Evolutionary conservation across 2,888 invertebrate genomes (phyloP), one percentile per base, ranked within the genome.

Genomic region (Aplocera efformata): DNA sequence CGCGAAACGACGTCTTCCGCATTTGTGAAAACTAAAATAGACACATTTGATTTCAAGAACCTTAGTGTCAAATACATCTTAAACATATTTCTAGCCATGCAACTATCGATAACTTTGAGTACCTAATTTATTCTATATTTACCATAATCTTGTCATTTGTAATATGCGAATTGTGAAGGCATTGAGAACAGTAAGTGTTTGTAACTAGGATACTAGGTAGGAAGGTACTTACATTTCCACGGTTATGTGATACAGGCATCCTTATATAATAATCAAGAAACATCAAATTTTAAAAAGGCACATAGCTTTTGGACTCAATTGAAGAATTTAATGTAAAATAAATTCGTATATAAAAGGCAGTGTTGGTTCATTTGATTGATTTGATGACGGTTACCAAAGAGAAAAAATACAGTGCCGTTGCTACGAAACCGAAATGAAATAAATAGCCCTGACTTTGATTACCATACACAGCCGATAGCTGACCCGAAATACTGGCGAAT

Each of bases 151-250:
- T 39, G 32, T 41, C 40, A 45, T 47, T 32, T 24, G 29, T 11
- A 38, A 34, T 37, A n/a, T n/a, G n/a, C n/a, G 24, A 8, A 3
- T 3, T 17, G 13, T 17, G 13, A 17, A 17, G 13, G 2, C 13
- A 17, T 28, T 9, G n/a, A 34, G 7, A 31, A 9, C 7, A 11
- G 7, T n/a, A n/a, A n/a, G n/a, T 32, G 28, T 20, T 22, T 30
- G 30, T 26, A 32, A 11, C 28, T 13, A 8, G 24, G 28, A 13
- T 31, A 11, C 11, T 31, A 13, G 10, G 21, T 57, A n/a, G n/a
- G n/a, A n/a, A n/a, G n/a, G n/a, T n/a, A 79, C 81, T 82, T 65
- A 88, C 88, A 70, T 86, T 88, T 63, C 88, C 88, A 50, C 88
- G 84, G 51, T 66, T 84, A 59, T 79, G 73, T 43, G 82, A 72